phyloP scores from a whole-genome alignment of 2,797 vertebrate species.

The Acomys russatus region DNA sequence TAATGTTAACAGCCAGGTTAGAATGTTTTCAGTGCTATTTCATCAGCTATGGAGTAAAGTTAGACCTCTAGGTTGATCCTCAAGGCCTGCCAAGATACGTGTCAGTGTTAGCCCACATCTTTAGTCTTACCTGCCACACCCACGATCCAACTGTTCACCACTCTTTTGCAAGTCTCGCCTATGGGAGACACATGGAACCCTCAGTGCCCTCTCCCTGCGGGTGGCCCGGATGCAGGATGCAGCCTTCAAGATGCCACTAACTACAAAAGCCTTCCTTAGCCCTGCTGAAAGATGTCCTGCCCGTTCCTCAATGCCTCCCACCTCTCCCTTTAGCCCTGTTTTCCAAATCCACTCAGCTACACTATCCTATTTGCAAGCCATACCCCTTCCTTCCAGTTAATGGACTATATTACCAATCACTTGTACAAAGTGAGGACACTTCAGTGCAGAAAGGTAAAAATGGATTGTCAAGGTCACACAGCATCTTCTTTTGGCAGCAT shows the following conservation, averaged over 20 bases:
- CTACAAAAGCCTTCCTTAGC: constrained; percentile 30
- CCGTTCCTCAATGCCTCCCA: constrained; percentile 7
- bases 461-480: neutral
- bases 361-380: neutral
- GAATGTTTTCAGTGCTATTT: neutral
- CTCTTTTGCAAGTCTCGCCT: constrained; percentile 36
- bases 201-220: constrained; percentile 49
- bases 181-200: constrained; percentile 15
- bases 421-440: constrained; percentile 53
- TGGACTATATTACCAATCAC: neutral
- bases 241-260: constrained; percentile 45
- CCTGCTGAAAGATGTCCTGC: constrained; percentile 21
- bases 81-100: constrained; percentile 16
- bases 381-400: neutral
- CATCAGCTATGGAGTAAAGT: constrained; percentile 42
- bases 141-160: neutral
- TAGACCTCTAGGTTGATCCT: neutral
- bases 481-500: neutral
- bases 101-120: constrained; percentile 17
- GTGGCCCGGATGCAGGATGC: constrained; percentile 53
- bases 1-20: constrained; percentile 10
- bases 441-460: constrained; percentile 55
- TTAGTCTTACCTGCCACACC: constrained; percentile 27
- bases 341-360: constrained; percentile 36
- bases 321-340: neutral